phyloP scores from a whole-genome alignment of 2,113 vertebrate species.

The Procapra przewalskii region DNA sequence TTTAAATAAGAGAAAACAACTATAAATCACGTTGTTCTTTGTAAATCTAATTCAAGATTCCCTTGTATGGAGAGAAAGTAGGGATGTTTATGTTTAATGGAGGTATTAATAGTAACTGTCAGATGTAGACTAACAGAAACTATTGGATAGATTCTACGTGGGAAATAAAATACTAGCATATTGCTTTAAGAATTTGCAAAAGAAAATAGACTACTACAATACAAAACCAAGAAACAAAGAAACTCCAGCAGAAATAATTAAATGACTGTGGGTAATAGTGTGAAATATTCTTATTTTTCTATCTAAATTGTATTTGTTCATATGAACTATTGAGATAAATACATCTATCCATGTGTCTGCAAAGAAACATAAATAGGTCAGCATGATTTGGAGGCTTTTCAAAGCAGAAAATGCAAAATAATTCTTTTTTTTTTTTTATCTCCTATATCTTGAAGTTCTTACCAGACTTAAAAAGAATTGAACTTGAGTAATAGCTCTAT shows the following conservation, averaged over 20 bases:
- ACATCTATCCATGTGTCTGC: neutral
- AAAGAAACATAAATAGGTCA: slow-evolving; percentile 55
- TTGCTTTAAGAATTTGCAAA: slow-evolving; percentile 12
- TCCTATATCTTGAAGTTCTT: slow-evolving; percentile 76
- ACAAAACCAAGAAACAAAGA: slow-evolving; percentile 16
- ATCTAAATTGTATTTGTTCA: neutral
- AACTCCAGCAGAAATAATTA: neutral
- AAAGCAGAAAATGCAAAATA: slow-evolving; percentile 77
- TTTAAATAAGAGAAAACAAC: slow-evolving; percentile 68
- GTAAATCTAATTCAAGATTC: slow-evolving; percentile 68
- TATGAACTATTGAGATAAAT: slow-evolving; percentile 18
- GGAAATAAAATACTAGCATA: slow-evolving; percentile 18
- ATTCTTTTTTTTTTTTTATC: slow-evolving; percentile 61
- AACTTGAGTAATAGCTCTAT: slow-evolving; percentile 94
- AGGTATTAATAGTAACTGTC: slow-evolving; percentile 69
- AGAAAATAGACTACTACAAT: slow-evolving; percentile 4
- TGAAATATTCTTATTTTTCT: neutral
- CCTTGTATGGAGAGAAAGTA: slow-evolving; percentile 72
- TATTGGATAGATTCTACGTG: slow-evolving; percentile 55
- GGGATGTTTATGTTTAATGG: slow-evolving; percentile 63
- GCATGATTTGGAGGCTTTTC: slow-evolving; percentile 68
- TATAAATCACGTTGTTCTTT: slow-evolving; percentile 71
- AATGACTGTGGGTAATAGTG: neutral
- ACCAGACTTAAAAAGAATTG: slow-evolving; percentile 80
- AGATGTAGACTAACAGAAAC: slow-evolving; percentile 69